phyloP scores from a whole-genome alignment of 1,140 invertebrate species.

The Platorchestia sp. region DNA sequence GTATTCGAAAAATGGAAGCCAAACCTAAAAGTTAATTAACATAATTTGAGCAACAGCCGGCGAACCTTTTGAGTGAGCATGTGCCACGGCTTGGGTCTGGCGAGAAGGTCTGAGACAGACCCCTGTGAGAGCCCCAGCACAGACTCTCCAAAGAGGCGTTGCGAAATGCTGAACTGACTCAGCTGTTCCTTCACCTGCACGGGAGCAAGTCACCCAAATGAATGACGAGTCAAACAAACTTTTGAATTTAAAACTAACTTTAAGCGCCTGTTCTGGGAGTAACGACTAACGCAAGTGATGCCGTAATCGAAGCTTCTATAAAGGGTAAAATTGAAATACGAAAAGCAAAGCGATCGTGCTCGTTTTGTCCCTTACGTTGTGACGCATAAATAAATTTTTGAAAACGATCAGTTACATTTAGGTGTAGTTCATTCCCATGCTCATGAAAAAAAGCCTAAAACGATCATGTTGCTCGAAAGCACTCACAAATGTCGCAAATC shows the following conservation, averaged over 20 bases:
- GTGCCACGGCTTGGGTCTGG: slow-evolving; percentile 96
- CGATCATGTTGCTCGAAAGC: neutral
- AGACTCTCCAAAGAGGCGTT: slow-evolving; percentile 97
- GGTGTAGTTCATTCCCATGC: neutral
- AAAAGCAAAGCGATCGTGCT: neutral
- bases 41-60: too few relatives aligned
- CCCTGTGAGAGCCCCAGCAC: slow-evolving; percentile 97
- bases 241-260: neutral
- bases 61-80: slow-evolving; percentile 91
- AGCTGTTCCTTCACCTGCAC: slow-evolving; percentile 93
- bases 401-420: neutral
- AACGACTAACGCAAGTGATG: neutral
- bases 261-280: neutral
- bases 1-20: neutral
- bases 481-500: too few relatives aligned
- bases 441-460: neutral
- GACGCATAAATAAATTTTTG: neutral
- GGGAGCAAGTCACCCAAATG: neutral
- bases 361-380: neutral
- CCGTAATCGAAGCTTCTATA: neutral
- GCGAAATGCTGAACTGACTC: slow-evolving; percentile 98
- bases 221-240: neutral
- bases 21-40: too few relatives aligned
- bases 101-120: slow-evolving; percentile 93
- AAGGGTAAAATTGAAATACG: neutral